These are phyloP conservation scores for Portunus trituberculatus DNA, from an alignment of 1,140 invertebrate species.

Conservation along the genomic window DNA sequence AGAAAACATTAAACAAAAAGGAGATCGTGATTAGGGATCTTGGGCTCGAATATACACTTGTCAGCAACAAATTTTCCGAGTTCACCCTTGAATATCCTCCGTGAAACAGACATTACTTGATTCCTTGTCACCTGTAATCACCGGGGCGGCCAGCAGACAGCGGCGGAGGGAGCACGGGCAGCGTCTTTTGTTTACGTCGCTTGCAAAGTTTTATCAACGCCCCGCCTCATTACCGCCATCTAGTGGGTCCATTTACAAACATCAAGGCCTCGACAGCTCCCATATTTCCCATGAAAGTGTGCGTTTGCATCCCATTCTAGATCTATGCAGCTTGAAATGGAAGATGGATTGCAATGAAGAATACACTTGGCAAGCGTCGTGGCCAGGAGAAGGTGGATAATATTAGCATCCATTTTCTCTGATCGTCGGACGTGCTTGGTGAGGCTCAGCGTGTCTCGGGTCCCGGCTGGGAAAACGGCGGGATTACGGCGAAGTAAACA, in stretches of 20 bases:
- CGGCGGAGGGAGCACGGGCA: background rate
- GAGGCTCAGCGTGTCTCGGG: background rate
- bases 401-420: conserved; percentile 5
- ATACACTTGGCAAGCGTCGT: no score
- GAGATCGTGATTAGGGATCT: background rate
- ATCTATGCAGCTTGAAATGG: background rate
- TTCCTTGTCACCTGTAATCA: background rate
- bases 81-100: background rate
- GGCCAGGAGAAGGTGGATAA: background rate
- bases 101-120: background rate
- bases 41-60: background rate
- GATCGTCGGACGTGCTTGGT: background rate
- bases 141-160: background rate
- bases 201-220: conserved; percentile 2
- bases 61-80: background rate
- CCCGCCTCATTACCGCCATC: conserved; percentile 7
- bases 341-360: background rate
- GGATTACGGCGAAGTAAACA: background rate
- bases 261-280: conserved; percentile 1
- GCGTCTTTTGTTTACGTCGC: background rate
- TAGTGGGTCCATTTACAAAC: conserved; percentile 12
- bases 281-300: background rate
- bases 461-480: background rate
- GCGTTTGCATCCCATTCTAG: background rate
- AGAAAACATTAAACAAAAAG: no score